Conservation (phyloP, 2,113 vertebrate genomes). For the Clinocottus analis region DNA sequence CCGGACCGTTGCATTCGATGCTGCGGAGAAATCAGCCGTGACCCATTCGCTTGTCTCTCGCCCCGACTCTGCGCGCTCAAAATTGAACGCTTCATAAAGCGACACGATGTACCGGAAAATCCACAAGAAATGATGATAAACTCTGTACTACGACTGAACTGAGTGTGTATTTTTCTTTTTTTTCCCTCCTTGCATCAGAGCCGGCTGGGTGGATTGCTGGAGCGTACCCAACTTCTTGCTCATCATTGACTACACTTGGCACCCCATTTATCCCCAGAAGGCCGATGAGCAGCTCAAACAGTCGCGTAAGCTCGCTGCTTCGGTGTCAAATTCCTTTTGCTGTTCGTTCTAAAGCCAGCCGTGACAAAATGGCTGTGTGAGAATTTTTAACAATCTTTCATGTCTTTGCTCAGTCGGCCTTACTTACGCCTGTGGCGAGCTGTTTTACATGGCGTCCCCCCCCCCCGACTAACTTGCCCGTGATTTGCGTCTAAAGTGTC, state of each 20-base stretch:
- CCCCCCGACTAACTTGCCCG: neutral
- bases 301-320: conserved; percentile 85
- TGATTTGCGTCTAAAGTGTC: conserved; percentile 83
- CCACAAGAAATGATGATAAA: conserved; percentile 46
- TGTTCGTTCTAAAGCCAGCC: neutral
- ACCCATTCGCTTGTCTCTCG: conserved; percentile 46
- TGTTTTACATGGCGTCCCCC: neutral
- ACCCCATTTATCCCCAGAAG: conserved; percentile 98
- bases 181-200: conserved; percentile 76
- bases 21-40: conserved; percentile 41
- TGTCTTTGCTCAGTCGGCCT: neutral
- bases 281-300: conserved; percentile 96
- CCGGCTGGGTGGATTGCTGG: conserved; percentile 98
- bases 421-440: neutral
- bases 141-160: conserved; percentile 18
- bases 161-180: neutral
- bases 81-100: conserved; percentile 58
- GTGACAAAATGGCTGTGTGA: neutral
- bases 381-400: neutral
- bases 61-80: conserved; percentile 35
- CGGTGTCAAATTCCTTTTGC: neutral
- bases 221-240: conserved; percentile 94
- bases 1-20: conserved; percentile 22
- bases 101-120: conserved; percentile 59
- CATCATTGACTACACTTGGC: conserved; percentile 97